These are phyloP conservation scores for Campylomormyrus numenius DNA, from an alignment of 2,113 vertebrate species.

Conservation along the genomic window DNA sequence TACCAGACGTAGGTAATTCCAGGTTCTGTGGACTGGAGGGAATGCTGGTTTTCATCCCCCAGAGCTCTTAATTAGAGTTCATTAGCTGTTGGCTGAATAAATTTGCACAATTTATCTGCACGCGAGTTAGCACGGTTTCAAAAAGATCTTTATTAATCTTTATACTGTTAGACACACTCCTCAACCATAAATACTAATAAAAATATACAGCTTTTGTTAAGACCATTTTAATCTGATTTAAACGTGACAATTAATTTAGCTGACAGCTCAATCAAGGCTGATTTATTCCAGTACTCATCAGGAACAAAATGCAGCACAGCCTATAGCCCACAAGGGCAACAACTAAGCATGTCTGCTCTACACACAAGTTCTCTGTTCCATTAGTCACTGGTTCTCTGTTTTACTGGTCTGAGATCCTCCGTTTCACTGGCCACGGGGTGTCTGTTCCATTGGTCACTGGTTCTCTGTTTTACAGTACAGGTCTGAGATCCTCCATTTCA, in stretches of 20 bases:
- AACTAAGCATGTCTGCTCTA: background rate
- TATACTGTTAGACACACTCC: background rate
- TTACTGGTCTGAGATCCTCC: background rate
- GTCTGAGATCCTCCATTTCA: background rate
- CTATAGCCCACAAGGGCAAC: background rate
- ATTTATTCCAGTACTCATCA: background rate
- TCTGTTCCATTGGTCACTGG: too few relatives aligned
- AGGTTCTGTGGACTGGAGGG: background rate
- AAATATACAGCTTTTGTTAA: background rate
- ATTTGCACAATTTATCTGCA: conserved; percentile 5
- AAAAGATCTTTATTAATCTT: background rate
- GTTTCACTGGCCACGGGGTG: background rate
- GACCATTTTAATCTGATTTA: background rate
- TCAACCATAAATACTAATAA: conserved; percentile 8
- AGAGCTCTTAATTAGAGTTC: conserved; percentile 1
- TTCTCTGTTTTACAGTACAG: background rate
- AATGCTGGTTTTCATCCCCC: background rate
- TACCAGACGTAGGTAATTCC: background rate
- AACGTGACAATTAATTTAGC: background rate
- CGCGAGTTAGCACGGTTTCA: background rate
- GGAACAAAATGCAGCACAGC: background rate
- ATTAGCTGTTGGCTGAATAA: conserved; percentile 6
- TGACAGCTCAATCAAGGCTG: conserved; percentile 6
- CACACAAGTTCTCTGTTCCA: background rate
- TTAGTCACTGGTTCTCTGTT: background rate